Percentiles rank a stretch among this genome's conserved stretches.
Conservation (phyloP, 2,888 invertebrate species). For the Sturmia bella region DNA sequence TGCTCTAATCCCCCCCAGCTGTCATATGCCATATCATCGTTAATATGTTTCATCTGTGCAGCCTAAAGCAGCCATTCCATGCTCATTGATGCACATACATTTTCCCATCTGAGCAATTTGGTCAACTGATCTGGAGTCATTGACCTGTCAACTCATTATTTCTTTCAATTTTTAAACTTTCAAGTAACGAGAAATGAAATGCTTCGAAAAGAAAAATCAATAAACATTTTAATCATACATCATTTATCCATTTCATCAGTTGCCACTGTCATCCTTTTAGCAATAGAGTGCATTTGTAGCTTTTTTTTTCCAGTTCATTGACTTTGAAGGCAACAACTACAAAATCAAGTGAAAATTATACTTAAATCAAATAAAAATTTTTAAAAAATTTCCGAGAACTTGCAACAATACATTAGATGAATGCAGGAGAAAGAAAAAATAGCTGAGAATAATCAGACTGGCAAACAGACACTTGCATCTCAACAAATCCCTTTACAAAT, state of each 20-base stretch:
- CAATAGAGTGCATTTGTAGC: slow-evolving; percentile 36
- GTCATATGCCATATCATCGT: too few species aligned
- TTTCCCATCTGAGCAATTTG: too few species aligned
- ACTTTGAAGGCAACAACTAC: slow-evolving; percentile 26
- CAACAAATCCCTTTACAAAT: slow-evolving; percentile 56
- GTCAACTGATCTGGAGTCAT: too few species aligned
- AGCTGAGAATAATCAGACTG: slow-evolving; percentile 2
- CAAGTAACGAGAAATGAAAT: background rate
- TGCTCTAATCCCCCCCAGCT: too few species aligned
- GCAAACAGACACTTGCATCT: background rate
- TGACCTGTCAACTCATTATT: too few species aligned
- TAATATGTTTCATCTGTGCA: too few species aligned
- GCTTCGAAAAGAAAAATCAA: slow-evolving; percentile 37
- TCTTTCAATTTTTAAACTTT: too few species aligned
- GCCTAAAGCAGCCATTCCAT: too few species aligned
- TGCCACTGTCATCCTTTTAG: slow-evolving; percentile 29
- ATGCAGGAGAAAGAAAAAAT: slow-evolving; percentile 1
- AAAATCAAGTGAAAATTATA: slow-evolving; percentile 40
- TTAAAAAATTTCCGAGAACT: slow-evolving; percentile 29
- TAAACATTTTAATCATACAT: slow-evolving; percentile 33
- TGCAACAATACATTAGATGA: slow-evolving; percentile 45
- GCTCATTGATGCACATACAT: too few species aligned
- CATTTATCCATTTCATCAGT: slow-evolving; percentile 12
- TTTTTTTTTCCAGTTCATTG: slow-evolving; percentile 59
- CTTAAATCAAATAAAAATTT: slow-evolving; percentile 52